These are phyloP conservation scores for Dorcus hopei DNA, from an alignment of 2,888 invertebrate genomes.

Conservation along the genomic window DNA sequence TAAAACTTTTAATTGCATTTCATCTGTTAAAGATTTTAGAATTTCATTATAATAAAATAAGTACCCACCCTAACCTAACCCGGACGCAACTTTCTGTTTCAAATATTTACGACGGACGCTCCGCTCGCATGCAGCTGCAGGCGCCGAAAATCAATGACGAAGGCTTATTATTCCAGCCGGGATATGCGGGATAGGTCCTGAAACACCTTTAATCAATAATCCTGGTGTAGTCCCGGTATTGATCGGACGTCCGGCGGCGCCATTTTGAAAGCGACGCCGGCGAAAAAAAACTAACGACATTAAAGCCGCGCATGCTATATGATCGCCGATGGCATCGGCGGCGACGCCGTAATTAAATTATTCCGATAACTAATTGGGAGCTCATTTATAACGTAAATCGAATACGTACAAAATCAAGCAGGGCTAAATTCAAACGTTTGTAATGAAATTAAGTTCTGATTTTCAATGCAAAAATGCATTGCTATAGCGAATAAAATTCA, in stretches of 20 bases:
- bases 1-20: too few relatives aligned
- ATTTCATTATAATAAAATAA: too few relatives aligned
- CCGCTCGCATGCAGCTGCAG: neutral
- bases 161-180: conserved; percentile 9
- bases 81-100: neutral
- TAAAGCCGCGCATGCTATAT: conserved; percentile 1
- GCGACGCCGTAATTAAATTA: too few relatives aligned
- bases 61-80: too few relatives aligned
- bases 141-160: neutral
- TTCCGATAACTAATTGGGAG: too few relatives aligned
- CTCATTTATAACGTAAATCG: too few relatives aligned
- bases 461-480: too few relatives aligned
- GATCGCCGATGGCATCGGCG: neutral
- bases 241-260: conserved; percentile 17
- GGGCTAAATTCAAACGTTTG: too few relatives aligned
- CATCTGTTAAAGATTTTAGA: too few relatives aligned
- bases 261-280: conserved; percentile 21
- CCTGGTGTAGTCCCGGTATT: conserved; percentile 25
- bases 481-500: too few relatives aligned
- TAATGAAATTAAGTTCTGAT: too few relatives aligned
- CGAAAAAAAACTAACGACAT: neutral
- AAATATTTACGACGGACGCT: neutral
- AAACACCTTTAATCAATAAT: conserved; percentile 24
- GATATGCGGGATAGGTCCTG: conserved; percentile 24
- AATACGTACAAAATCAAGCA: too few relatives aligned